Evolutionary conservation across 1,140 invertebrate species (phyloP), one percentile per base, ranked within the genome.

Genomic region (Magallana ariakensis): DNA sequence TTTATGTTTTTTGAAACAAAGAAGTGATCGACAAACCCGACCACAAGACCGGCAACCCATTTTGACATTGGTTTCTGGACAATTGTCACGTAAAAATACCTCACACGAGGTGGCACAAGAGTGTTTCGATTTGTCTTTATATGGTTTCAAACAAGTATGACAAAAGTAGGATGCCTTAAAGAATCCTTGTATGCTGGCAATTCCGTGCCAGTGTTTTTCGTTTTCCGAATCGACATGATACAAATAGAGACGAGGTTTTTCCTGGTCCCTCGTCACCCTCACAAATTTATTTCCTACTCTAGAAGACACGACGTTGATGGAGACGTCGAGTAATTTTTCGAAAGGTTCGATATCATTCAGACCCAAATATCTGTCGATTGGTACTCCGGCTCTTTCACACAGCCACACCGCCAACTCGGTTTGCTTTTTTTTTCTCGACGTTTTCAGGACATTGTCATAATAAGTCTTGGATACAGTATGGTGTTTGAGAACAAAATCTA

Each of bases 211-310:
- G 56, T 84, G 87, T 60, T 81, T 80, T 33, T 56, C 66, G 11
- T 80, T 56, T 57, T 84, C 82, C 26, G 62, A 16, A 5, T 80
- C 87, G 2, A 87, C 70, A 5, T 84, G 60, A 80, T 87, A 87
- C n/a, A 87, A 8, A 81, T 83, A 87, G 15, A 87, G 70, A 33
- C 86, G 75, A 9, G 70, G 66, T 26, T 62, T 80, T 16, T 22
- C 46, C 46, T 60, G 54, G 33, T 81, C 54, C 22, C 85, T 57
- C 13, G 83, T 57, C 26, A 85, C 75, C 62, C 80, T 70, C 4
- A 87, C 16, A 55, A 87, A 87, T 15, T 84, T 62, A 58, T 87
- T 87, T n/a, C 87, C 87, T 53, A 85, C 55, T 82, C 53, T 85
- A 9, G 83, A 58, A 1, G 83, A 81, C 15, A 87, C 75, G 53